Percentiles rank a stretch among this genome's conserved stretches.
Conservation (phyloP, 2,888 invertebrate genomes). For the Idaea aversata region DNA sequence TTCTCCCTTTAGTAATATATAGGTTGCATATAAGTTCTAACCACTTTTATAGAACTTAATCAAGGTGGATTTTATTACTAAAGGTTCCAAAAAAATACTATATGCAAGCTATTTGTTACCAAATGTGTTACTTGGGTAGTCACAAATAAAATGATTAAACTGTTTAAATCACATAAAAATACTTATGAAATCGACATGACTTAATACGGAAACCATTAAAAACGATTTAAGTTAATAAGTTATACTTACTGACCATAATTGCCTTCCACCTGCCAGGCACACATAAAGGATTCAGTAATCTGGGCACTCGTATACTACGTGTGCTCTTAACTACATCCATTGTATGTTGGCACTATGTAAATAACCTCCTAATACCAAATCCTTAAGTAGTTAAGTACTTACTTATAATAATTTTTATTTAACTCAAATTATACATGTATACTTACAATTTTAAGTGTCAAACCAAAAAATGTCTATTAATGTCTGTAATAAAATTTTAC, state of each 20-base stretch:
- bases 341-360: not conserved
- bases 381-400: not conserved
- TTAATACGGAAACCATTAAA: constrained; percentile 64
- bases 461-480: not conserved
- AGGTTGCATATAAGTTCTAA: no score
- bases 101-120: no score
- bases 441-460: not conserved
- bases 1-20: no score
- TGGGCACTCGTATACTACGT: not conserved
- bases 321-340: not conserved
- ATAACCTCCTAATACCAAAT: not conserved
- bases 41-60: no score
- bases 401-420: not conserved
- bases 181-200: constrained; percentile 50
- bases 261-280: constrained; percentile 8
- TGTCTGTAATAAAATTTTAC: not conserved
- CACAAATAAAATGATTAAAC: constrained; percentile 7
- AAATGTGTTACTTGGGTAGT: not conserved
- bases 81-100: no score
- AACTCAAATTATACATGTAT: not conserved
- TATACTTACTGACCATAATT: constrained; percentile 13
- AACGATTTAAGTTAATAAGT: constrained; percentile 67
- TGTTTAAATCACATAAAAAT: constrained; percentile 35
- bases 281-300: not conserved
- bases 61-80: no score